Conservation (phyloP, 92 coral and sea anemone genomes). For the Epizoanthus rinbou region DNA sequence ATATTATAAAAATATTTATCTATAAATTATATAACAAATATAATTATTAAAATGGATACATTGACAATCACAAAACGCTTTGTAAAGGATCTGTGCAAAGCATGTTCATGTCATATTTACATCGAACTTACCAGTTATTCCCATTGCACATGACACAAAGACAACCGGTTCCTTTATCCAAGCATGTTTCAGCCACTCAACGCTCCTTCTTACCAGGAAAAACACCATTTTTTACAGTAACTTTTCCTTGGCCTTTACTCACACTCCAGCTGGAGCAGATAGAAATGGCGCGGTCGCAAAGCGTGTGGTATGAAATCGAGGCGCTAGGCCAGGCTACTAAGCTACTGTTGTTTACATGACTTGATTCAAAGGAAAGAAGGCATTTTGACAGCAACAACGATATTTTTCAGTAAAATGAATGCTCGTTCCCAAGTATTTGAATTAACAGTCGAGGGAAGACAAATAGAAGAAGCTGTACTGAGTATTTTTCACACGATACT, state of each 20-base stretch:
- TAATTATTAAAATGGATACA: too few relatives aligned
- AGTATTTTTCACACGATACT: conserved; percentile 91
- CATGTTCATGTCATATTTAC: not conserved
- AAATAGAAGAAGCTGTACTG: conserved; percentile 90
- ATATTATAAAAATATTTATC: too few relatives aligned
- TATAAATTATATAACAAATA: too few relatives aligned
- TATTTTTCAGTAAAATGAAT: conserved; percentile 64
- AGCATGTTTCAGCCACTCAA: conserved; percentile 80
- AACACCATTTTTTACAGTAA: conserved; percentile 57
- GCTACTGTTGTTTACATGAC: not conserved
- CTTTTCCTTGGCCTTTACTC: not conserved
- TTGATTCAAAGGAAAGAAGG: too few relatives aligned
- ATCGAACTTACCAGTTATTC: conserved; percentile 78
- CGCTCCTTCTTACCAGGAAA: conserved; percentile 60
- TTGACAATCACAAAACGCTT: too few relatives aligned
- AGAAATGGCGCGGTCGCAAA: conserved; percentile 25
- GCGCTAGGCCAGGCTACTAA: conserved; percentile 24
- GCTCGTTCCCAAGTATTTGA: conserved; percentile 97
- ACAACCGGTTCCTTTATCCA: conserved; percentile 93
- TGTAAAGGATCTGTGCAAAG: not conserved
- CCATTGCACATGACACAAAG: conserved; percentile 84
- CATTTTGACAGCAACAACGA: not conserved
- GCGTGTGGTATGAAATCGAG: conserved; percentile 32
- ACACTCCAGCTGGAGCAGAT: not conserved
- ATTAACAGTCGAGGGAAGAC: conserved; percentile 92